phyloP scores from a whole-genome alignment of 2,797 vertebrate genomes.

The Dendrocincla fuliginosa region DNA sequence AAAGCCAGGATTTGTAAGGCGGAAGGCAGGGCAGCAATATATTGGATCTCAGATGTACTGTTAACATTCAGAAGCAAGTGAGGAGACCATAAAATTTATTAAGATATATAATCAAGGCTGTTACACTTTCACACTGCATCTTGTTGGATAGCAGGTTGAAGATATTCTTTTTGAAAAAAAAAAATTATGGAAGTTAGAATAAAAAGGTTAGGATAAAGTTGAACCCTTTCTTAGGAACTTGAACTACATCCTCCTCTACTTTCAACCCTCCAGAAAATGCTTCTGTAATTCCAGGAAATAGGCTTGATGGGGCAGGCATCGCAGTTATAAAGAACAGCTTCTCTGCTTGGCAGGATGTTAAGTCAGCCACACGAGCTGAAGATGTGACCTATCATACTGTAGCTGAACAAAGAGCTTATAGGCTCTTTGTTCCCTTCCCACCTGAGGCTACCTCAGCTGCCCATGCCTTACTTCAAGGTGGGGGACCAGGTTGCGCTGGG shows the following conservation, averaged over 20 bases:
- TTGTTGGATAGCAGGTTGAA: neutral
- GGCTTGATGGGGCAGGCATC: neutral
- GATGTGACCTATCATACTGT: neutral
- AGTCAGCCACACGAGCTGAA: neutral
- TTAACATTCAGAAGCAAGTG: neutral
- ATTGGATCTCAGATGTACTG: neutral
- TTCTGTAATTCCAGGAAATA: neutral
- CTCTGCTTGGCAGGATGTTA: neutral
- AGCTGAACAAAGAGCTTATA: neutral
- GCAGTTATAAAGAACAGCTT: neutral
- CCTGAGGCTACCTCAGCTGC: neutral
- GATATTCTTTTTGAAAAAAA: neutral
- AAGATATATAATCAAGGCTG: neutral
- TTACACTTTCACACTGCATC: neutral
- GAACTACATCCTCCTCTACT: neutral
- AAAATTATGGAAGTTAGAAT: neutral
- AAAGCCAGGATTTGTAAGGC: neutral
- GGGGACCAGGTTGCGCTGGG: neutral
- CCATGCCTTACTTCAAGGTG: neutral
- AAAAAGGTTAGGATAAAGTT: neutral
- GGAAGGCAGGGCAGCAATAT: neutral
- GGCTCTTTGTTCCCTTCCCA: neutral
- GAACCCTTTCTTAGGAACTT: neutral
- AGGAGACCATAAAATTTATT: neutral
- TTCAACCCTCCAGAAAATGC: neutral